Conservation (phyloP, 2,888 invertebrate genomes). For the Halictus ligatus region DNA sequence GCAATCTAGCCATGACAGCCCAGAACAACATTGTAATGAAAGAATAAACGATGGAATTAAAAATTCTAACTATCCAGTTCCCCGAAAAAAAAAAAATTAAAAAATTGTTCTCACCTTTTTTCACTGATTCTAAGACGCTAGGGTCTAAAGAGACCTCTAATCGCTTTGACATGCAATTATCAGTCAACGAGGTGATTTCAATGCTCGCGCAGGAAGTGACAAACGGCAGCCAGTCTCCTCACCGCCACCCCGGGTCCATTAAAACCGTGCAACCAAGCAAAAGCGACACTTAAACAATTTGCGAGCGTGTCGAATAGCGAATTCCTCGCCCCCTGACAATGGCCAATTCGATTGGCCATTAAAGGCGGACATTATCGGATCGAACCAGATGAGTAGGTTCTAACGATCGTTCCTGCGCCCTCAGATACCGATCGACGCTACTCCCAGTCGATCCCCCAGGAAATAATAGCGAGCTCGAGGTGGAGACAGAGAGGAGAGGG, state of each 20-base stretch:
- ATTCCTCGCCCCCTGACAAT: background rate
- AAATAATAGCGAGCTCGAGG: constrained; percentile 16
- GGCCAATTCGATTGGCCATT: background rate
- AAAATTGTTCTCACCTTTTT: no score
- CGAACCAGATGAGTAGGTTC: constrained; percentile 21
- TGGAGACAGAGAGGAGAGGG: background rate
- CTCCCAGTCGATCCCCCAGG: constrained; percentile 41
- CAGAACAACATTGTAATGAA: no score
- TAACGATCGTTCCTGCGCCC: background rate
- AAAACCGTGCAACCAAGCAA: background rate
- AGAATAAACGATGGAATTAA: no score
- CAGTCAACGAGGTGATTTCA: background rate
- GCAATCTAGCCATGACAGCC: no score
- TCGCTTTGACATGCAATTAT: background rate
- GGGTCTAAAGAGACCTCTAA: background rate
- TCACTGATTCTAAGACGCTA: background rate
- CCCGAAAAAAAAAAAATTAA: no score
- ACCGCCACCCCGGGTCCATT: background rate
- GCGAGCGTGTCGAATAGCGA: background rate
- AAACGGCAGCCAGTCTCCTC: background rate
- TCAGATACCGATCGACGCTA: constrained; percentile 21
- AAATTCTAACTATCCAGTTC: background rate
- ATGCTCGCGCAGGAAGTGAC: background rate
- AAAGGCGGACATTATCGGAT: background rate
- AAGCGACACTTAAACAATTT: background rate